Evolutionary conservation across 1,140 invertebrate genomes (phyloP).

Genomic region (Nephila pilipes): DNA sequence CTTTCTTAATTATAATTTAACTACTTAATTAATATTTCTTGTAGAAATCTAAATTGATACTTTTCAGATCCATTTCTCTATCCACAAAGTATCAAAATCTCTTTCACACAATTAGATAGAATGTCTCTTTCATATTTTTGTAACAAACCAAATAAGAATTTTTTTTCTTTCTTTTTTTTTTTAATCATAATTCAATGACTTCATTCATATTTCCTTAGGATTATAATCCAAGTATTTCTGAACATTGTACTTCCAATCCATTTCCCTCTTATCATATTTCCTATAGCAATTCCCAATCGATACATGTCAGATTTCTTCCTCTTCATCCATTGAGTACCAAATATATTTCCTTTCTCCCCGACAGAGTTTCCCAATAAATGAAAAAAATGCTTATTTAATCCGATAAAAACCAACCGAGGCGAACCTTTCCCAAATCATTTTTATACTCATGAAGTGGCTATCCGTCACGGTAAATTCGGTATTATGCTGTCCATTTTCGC

Average conservation of each 20-base stretch:
- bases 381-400: conserved; percentile 25
- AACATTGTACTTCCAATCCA: not conserved
- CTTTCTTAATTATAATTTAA: too few relatives aligned
- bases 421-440: conserved; percentile 40
- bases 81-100: not conserved
- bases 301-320: not conserved
- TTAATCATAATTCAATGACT: not conserved
- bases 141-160: not conserved
- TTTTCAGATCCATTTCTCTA: not conserved
- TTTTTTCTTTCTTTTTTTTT: not conserved
- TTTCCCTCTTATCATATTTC: not conserved
- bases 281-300: not conserved
- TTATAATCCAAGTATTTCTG: not conserved
- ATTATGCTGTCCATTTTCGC: conserved; percentile 42
- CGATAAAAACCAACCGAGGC: conserved; percentile 3
- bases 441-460: conserved; percentile 17
- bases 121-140: too few relatives aligned
- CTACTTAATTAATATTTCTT: too few relatives aligned
- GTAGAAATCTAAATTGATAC: not conserved
- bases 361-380: not conserved
- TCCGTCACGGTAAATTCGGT: conserved; percentile 51
- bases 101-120: too few relatives aligned
- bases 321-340: not conserved
- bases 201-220: not conserved
- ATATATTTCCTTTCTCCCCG: not conserved